Conservation (phyloP, 1,140 invertebrate species). For the Drosophila lowei region DNA sequence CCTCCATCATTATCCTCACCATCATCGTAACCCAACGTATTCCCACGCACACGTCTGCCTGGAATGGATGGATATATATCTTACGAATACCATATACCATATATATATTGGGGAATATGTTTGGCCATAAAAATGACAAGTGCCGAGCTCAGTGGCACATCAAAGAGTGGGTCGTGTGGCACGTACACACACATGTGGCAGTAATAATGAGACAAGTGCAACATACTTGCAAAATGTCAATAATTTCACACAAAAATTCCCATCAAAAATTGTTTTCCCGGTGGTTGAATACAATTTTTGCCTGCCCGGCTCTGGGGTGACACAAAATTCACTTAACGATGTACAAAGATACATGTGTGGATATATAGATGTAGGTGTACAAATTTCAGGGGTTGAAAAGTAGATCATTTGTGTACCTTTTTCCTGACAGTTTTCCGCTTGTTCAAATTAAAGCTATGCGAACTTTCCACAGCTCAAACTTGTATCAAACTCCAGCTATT, state of each 20-base stretch:
- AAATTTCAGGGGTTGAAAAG: conserved; percentile 17
- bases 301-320: conserved; percentile 36
- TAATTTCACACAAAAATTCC: conserved; percentile 58
- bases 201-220: conserved; percentile 79
- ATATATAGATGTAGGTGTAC: conserved; percentile 1
- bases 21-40: conserved; percentile 59
- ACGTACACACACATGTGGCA: conserved; percentile 80
- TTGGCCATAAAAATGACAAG: conserved; percentile 75
- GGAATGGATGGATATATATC: conserved; percentile 14
- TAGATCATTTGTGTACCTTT: conserved; percentile 13
- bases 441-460: too few relatives aligned
- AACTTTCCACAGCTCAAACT: too few relatives aligned
- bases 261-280: conserved; percentile 29
- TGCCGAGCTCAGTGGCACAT: conserved; percentile 67
- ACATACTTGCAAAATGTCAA: conserved; percentile 81
- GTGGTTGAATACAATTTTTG: conserved; percentile 56
- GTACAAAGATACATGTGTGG: conserved; percentile 21
- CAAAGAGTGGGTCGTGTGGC: conserved; percentile 62
- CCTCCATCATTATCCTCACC: conserved; percentile 5
- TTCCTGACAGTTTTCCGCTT: neutral
- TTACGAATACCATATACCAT: neutral
- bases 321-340: conserved; percentile 52
- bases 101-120: conserved; percentile 58
- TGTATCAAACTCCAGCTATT: too few relatives aligned
- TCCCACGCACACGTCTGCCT: conserved; percentile 45